Percentiles rank a stretch among this genome's conserved stretches.
Evolutionary conservation across 2,113 vertebrate species (phyloP).

Genomic region (Oryzias woworae): DNA sequence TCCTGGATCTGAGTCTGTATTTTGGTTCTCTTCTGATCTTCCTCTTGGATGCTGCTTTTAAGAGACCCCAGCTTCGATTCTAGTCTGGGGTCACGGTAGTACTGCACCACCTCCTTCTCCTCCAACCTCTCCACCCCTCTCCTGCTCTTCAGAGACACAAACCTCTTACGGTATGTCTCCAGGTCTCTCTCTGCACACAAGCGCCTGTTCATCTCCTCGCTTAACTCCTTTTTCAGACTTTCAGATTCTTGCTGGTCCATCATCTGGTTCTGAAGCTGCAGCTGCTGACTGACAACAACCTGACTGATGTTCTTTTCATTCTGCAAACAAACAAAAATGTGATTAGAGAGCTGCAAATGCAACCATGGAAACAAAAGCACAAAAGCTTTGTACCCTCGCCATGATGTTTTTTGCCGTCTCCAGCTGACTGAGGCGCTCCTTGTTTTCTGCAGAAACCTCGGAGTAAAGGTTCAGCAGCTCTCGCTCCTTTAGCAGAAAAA

Average conservation of each 20-base stretch:
- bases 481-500: slow-evolving; percentile 79
- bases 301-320: slow-evolving; percentile 81
- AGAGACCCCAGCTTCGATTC: slow-evolving; percentile 77
- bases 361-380: background rate
- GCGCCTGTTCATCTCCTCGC: slow-evolving; percentile 81
- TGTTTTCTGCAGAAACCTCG: slow-evolving; percentile 80
- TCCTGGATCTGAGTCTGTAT: slow-evolving; percentile 78
- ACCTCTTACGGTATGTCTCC: slow-evolving; percentile 78
- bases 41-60: slow-evolving; percentile 76
- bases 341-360: background rate
- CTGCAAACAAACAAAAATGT: slow-evolving; percentile 64
- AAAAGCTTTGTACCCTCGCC: slow-evolving; percentile 73
- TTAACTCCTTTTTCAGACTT: slow-evolving; percentile 79
- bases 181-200: slow-evolving; percentile 79
- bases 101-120: slow-evolving; percentile 92
- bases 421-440: slow-evolving; percentile 83
- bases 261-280: slow-evolving; percentile 73
- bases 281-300: slow-evolving; percentile 60
- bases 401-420: slow-evolving; percentile 81
- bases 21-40: slow-evolving; percentile 71
- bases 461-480: slow-evolving; percentile 79
- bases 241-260: slow-evolving; percentile 64
- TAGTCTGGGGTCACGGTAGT: slow-evolving; percentile 88
- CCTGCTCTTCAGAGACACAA: slow-evolving; percentile 85
- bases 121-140: slow-evolving; percentile 88